phyloP scores from a whole-genome alignment of 2,797 vertebrate genomes.

The Parotocinclus haroldoi region DNA sequence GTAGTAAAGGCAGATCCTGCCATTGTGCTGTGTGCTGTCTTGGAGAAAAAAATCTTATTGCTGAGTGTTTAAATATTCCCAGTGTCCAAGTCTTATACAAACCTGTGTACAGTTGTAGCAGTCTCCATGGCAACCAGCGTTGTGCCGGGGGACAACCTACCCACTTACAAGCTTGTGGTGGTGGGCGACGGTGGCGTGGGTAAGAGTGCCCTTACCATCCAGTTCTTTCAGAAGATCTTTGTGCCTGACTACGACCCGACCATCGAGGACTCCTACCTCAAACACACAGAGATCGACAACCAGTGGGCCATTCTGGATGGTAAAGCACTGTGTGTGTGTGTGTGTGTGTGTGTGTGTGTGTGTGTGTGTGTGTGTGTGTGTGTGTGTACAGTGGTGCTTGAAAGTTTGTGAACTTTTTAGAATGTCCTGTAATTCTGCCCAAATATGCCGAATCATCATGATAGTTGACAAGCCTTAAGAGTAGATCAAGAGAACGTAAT shows the following conservation, averaged over 20 bases:
- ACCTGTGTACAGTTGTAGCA: constrained; percentile 32
- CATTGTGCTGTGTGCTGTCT: background rate
- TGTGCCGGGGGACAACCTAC: constrained; percentile 95
- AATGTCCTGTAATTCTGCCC: too few relatives aligned
- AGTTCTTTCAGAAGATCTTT: constrained; percentile 99
- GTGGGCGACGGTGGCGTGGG: constrained; percentile 96
- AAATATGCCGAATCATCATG: too few relatives aligned
- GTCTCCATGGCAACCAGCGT: constrained; percentile 91
- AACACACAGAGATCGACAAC: constrained; percentile 97
- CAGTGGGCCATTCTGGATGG: constrained; percentile 98
- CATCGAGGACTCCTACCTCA: constrained; percentile 98
- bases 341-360: constrained; percentile 8
- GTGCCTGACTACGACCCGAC: constrained; percentile 98
- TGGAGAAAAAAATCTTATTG: too few relatives aligned
- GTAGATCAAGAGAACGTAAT: too few relatives aligned
- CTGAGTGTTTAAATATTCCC: background rate
- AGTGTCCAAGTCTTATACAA: background rate
- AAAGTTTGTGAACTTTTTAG: too few relatives aligned
- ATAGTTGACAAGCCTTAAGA: too few relatives aligned
- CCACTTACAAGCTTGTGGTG: constrained; percentile 97
- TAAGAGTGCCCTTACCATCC: constrained; percentile 97
- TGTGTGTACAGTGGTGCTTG: background rate
- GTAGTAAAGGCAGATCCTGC: too few relatives aligned
- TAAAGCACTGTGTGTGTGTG: constrained; percentile 59
- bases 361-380: background rate